These are phyloP conservation scores for Neolamprologus cancellatus DNA, from an alignment of 2,113 vertebrate species.

Conservation along the genomic window DNA sequence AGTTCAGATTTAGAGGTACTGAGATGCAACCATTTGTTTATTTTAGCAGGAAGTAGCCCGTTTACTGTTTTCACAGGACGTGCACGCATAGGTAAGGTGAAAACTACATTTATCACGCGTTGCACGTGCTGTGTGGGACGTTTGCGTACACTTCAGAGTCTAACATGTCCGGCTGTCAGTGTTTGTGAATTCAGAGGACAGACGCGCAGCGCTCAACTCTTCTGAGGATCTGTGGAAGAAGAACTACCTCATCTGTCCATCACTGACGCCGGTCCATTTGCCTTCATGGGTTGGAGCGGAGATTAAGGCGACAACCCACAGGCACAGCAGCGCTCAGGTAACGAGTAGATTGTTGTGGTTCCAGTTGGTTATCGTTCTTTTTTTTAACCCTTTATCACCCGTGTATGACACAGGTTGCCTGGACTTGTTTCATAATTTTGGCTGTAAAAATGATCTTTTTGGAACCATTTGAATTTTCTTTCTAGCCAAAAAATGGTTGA, in stretches of 20 bases:
- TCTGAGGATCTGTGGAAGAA: conserved; percentile 50
- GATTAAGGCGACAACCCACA: background rate
- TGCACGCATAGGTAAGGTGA: conserved; percentile 78
- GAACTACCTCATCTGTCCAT: conserved; percentile 46
- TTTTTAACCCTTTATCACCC: background rate
- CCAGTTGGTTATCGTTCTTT: background rate
- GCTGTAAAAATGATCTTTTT: background rate
- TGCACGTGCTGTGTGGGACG: background rate
- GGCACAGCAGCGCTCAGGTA: background rate
- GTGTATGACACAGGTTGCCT: background rate
- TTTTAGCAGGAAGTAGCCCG: background rate
- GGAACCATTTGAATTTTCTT: background rate
- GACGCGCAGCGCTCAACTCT: conserved; percentile 55
- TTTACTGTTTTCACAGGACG: conserved; percentile 38
- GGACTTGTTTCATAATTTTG: background rate
- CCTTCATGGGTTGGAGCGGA: conserved; percentile 58
- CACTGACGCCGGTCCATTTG: conserved; percentile 78
- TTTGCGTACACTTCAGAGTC: background rate
- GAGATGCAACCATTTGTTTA: background rate
- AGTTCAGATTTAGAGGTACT: conserved; percentile 24
- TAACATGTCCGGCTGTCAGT: conserved; percentile 56
- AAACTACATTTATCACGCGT: background rate
- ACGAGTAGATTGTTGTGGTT: background rate
- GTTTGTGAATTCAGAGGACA: conserved; percentile 66
- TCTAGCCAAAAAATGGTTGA: background rate